Evolutionary conservation across 2,113 vertebrate genomes (phyloP).

Genomic region (Prinia subflava): DNA sequence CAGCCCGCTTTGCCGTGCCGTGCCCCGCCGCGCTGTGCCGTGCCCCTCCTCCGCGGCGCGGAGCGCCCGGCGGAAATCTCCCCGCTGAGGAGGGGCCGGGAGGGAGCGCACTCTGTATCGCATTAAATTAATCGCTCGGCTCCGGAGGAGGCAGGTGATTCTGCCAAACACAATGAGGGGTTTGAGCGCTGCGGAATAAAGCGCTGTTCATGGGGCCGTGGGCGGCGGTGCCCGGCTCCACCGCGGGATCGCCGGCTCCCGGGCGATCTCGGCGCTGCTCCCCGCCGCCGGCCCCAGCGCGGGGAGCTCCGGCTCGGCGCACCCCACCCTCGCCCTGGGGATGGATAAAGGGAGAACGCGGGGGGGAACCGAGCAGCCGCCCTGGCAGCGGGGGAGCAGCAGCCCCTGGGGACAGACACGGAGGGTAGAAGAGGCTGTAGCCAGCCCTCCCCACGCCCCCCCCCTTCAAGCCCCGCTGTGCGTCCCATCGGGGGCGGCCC

Average conservation of each 20-base stretch:
- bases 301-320: neutral
- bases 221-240: neutral
- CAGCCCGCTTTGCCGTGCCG: neutral
- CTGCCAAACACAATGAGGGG: constrained; percentile 52
- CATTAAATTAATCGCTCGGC: constrained; percentile 41
- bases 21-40: neutral
- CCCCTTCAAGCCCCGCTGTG: too few relatives aligned
- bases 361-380: neutral
- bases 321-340: neutral
- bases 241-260: neutral
- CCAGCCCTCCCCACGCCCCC: too few relatives aligned
- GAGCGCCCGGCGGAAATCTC: neutral
- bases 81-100: constrained; percentile 10
- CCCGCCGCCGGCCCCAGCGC: neutral
- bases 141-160: constrained; percentile 54
- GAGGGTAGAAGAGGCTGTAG: neutral
- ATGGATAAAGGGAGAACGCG: neutral
- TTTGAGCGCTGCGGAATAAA: constrained; percentile 26
- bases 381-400: neutral
- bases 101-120: neutral
- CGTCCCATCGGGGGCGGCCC: neutral
- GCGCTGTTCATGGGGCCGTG: constrained; percentile 20
- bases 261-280: neutral
- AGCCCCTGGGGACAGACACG: neutral
- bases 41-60: neutral